Evolutionary conservation across 2,113 vertebrate species (phyloP).

Genomic region (Cacatua alba): DNA sequence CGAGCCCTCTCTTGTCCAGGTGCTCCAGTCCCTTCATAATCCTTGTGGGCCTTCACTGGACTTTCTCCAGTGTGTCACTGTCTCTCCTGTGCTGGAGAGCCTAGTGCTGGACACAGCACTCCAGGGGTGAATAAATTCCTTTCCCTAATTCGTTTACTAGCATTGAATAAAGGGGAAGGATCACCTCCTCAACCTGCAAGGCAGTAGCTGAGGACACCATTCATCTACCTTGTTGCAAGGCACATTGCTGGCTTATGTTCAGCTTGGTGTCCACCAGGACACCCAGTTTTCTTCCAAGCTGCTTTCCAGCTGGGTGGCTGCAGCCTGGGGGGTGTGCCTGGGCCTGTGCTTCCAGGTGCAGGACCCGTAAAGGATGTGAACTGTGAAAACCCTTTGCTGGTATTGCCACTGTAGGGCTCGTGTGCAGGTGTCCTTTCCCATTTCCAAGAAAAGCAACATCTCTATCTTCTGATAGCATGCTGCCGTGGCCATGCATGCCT

Average conservation of each 20-base stretch:
- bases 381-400: not conserved
- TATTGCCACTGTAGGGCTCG: not conserved
- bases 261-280: not conserved
- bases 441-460: not conserved
- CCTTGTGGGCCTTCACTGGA: not conserved
- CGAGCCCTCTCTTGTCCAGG: not conserved
- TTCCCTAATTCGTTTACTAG: not conserved
- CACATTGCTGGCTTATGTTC: not conserved
- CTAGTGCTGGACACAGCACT: not conserved
- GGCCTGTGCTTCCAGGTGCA: not conserved
- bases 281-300: not conserved
- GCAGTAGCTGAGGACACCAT: accelerated
- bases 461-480: not conserved
- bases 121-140: not conserved
- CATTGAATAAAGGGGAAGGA: not conserved
- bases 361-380: not conserved
- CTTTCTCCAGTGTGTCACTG: not conserved
- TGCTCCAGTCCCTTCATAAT: not conserved
- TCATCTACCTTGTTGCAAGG: accelerated
- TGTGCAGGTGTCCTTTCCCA: not conserved
- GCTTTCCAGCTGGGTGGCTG: not conserved
- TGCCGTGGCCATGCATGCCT: not conserved
- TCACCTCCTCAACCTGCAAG: not conserved
- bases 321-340: not conserved
- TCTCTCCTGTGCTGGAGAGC: not conserved